Evolutionary conservation across 2,888 invertebrate genomes (phyloP).

Genomic region (Argyresthia goedartella): DNA sequence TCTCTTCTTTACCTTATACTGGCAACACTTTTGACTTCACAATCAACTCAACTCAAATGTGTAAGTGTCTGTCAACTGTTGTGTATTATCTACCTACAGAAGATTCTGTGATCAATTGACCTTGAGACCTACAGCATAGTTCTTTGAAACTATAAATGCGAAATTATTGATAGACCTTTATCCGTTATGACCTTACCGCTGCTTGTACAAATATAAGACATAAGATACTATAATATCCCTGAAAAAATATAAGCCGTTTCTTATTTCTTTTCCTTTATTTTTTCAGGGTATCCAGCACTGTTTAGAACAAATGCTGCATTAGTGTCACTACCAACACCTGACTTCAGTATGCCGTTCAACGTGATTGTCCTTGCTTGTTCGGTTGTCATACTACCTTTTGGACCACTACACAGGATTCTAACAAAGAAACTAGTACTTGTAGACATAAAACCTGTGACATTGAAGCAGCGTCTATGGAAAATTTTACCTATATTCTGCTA

Average conservation of each 20-base stretch:
- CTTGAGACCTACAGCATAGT: too few relatives aligned
- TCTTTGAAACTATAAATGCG: too few relatives aligned
- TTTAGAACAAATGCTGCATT: constrained; percentile 87
- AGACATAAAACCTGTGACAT: constrained; percentile 34
- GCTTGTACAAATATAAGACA: too few relatives aligned
- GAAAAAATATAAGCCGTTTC: too few relatives aligned
- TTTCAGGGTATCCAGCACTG: constrained; percentile 78
- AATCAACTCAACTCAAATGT: constrained; percentile 74
- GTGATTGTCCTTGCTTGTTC: constrained; percentile 99
- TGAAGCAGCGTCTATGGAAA: constrained; percentile 44
- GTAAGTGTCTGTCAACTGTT: constrained; percentile 24
- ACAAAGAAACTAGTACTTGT: constrained; percentile 82
- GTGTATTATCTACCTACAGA: too few relatives aligned
- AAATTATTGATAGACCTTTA: too few relatives aligned
- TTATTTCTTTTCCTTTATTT: too few relatives aligned
- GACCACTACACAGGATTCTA: constrained; percentile 94
- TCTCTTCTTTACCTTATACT: constrained; percentile 80
- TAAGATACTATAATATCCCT: too few relatives aligned
- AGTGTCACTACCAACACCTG: constrained; percentile 96
- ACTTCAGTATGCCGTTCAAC: constrained; percentile 99
- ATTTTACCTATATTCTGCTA: constrained; percentile 13
- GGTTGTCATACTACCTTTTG: constrained; percentile 95
- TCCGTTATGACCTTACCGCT: too few relatives aligned
- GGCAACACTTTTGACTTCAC: constrained; percentile 76
- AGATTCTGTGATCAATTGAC: too few relatives aligned